A percentile compares a stretch with the other conserved stretches of the same genome.
Evolutionary conservation across 2,113 vertebrate genomes (phyloP).

Genomic region (Donacobius atricapilla): DNA sequence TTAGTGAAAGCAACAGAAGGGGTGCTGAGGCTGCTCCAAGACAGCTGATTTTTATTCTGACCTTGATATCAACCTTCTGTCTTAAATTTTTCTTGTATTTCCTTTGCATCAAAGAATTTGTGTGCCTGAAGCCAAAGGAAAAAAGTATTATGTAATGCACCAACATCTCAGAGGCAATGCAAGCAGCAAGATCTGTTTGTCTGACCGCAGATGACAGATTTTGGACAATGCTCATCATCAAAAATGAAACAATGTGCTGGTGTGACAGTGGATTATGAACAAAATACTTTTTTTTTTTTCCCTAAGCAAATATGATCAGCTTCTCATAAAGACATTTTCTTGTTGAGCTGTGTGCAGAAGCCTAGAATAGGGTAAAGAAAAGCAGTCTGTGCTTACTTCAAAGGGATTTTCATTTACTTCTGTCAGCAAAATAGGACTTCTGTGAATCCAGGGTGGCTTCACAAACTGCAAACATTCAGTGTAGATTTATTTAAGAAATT

Average conservation of each 20-base stretch:
- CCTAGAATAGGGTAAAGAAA: neutral
- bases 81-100: neutral
- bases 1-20: neutral
- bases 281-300: neutral
- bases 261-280: neutral
- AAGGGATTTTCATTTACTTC: neutral
- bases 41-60: neutral
- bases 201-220: constrained; percentile 22
- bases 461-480: neutral
- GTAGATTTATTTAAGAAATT: neutral
- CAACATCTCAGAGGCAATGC: neutral
- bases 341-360: neutral
- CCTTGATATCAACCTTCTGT: neutral
- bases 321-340: neutral
- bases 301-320: neutral
- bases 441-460: neutral
- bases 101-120: neutral
- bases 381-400: neutral
- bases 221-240: neutral
- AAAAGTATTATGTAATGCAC: neutral
- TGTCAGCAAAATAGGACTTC: neutral
- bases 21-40: neutral
- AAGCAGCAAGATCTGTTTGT: constrained; percentile 10
- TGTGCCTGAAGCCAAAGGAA: neutral
- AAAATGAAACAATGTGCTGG: neutral